These are phyloP conservation scores for Desmophyllum pertusum DNA, from an alignment of 92 coral and sea anemone genomes.

Conservation along the genomic window DNA sequence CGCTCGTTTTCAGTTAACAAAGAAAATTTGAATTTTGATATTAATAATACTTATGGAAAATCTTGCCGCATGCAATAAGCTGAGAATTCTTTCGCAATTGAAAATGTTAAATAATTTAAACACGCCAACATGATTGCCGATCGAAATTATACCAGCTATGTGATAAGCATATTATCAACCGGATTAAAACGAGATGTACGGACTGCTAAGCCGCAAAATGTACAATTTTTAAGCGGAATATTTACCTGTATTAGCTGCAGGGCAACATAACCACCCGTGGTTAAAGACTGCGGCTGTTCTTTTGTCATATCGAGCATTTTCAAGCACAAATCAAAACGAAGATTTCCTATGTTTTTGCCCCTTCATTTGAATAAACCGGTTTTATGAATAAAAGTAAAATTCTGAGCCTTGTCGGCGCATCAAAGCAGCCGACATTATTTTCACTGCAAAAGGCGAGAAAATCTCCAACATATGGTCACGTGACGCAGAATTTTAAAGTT, in stretches of 20 bases:
- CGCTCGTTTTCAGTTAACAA: not conserved
- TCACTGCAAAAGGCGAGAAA: not conserved
- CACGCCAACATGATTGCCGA: not conserved
- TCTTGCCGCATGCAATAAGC: not conserved
- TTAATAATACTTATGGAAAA: not conserved
- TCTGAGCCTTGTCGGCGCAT: not conserved
- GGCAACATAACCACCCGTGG: not conserved
- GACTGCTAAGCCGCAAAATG: not conserved
- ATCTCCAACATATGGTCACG: not conserved
- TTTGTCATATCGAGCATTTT: conserved; percentile 8
- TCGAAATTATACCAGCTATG: not conserved
- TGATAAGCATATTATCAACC: not conserved
- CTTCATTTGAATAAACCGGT: conserved; percentile 2
- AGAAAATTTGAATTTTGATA: not conserved
- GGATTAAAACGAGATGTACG: not conserved
- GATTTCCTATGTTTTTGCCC: not conserved
- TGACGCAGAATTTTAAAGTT: not conserved
- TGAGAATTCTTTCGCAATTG: not conserved
- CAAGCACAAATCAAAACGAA: not conserved
- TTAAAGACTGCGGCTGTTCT: not conserved
- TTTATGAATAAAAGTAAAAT: not conserved
- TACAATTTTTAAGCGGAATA: not conserved
- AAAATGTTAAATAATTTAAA: not conserved
- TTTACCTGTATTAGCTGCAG: conserved; percentile 24
- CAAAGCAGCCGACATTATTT: not conserved